Evolutionary conservation across 2,888 invertebrate genomes (phyloP).

Genomic region (Hydropsyche betteni): DNA sequence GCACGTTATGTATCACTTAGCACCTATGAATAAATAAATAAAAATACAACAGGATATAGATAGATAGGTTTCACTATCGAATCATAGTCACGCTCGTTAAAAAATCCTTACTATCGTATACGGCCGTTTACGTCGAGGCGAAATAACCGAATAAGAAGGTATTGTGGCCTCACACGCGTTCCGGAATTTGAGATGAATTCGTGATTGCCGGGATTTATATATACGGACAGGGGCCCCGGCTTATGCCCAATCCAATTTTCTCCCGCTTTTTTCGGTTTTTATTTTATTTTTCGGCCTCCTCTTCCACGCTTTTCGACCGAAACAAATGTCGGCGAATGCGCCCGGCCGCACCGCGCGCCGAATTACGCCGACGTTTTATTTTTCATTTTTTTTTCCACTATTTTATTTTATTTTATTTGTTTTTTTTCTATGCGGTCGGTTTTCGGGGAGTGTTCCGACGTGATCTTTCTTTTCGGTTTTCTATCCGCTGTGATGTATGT

Average conservation of each 20-base stretch:
- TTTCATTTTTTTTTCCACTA: no score
- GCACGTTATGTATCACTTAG: no score
- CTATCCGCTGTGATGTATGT: background rate
- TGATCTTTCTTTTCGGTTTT: conserved; percentile 1
- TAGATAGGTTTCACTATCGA: no score
- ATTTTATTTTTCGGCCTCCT: no score
- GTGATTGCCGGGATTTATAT: conserved; percentile 30
- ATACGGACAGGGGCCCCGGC: conserved; percentile 29
- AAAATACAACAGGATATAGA: no score
- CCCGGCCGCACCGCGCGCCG: background rate
- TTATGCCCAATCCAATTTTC: conserved; percentile 31
- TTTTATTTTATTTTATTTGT: no score
- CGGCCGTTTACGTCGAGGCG: background rate
- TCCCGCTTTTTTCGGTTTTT: background rate
- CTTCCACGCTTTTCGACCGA: conserved; percentile 8
- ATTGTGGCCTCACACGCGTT: conserved; percentile 7
- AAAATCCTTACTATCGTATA: no score
- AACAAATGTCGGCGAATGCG: conserved; percentile 28
- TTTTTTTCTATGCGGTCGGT: background rate
- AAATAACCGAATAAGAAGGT: conserved; percentile 14
- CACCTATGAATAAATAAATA: no score
- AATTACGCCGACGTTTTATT: no score
- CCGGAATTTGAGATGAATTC: conserved; percentile 27
- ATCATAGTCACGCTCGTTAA: no score
- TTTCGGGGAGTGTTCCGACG: background rate